Base-by-base conservation (phyloP, 2,797 vertebrate species). In the Argyrosomus regius region DNA sequence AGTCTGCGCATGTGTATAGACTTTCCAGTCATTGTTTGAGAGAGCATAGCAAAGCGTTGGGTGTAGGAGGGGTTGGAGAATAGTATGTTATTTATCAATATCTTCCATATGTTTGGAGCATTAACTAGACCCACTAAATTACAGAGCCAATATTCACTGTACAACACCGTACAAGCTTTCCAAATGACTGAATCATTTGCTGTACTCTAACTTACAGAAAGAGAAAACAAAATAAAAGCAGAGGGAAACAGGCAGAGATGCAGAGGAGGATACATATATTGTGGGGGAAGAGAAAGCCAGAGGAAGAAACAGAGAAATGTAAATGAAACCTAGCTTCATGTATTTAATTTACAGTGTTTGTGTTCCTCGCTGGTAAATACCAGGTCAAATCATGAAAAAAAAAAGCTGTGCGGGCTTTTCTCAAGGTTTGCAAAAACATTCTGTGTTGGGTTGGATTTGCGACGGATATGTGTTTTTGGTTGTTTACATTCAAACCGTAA, bases 1-100 rank as follows among this genome's bases (percentile, higher is more conserved):
- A 14, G 53, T 70, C 56, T 78, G n/a, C 50, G 69, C 45, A 24
- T 85, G 79, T 46, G 63, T 46, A 26, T 24, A 56, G 41, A 57
- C 68, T 64, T 83, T 82, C 64, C 78, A 77, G 58, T 61, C 57
- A 70, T 82, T 84, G 80, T 85, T 84, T 75, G 60, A 77, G 35
- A 83, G 61, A 78, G 71, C 74, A 71, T 26, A 69, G 66, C 41
- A 67, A 75, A 79, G 67, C 10, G 0, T n/a, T 45, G 26, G 57
- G 57, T 83, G 87, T 85, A 64, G 84, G 82, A 87, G 61, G 77
- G 69, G 71, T 79, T 83, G 74, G 71, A 86, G 71, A 83, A 86
- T 68, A 77, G 41, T 61, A 80, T 58, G 81, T 66, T 81, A 84
- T 84, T 85, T 87, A 91, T 92, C 82, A 87, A 87, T 84, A 87